phyloP scores from a whole-genome alignment of 2,888 invertebrate genomes.

The Leptopterna dolabrata region DNA sequence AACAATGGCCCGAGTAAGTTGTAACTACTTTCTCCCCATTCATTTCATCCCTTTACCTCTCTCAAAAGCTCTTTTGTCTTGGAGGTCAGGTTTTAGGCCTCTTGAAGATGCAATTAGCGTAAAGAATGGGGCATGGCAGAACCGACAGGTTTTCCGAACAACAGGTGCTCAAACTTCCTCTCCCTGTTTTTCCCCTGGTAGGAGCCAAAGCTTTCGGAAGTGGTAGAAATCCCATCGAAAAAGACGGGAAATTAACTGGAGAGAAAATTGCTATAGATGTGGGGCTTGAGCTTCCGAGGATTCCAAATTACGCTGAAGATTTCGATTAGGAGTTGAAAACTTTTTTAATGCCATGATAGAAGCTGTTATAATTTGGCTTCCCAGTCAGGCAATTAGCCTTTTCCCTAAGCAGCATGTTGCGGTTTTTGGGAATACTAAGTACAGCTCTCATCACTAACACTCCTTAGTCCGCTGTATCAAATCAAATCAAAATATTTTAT shows the following conservation, averaged over 20 bases:
- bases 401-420: no score
- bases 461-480: no score
- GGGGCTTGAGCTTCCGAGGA: background rate
- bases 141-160: background rate
- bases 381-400: no score
- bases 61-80: background rate
- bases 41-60: background rate
- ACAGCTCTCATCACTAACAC: no score
- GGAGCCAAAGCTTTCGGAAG: background rate
- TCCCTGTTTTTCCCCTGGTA: background rate
- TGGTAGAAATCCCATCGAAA: background rate
- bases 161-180: background rate
- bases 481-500: no score
- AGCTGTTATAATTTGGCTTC: background rate
- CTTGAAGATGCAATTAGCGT: conserved; percentile 7
- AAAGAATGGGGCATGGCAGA: background rate
- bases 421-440: no score
- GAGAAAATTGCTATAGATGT: background rate
- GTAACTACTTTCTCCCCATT: background rate
- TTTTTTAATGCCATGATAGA: background rate
- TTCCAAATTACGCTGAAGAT: background rate
- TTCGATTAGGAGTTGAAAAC: background rate
- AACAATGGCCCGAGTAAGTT: background rate
- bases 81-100: background rate
- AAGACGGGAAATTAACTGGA: background rate